Evolutionary conservation across 2,888 invertebrate species (phyloP).

Genomic region (Ormia ochracea): DNA sequence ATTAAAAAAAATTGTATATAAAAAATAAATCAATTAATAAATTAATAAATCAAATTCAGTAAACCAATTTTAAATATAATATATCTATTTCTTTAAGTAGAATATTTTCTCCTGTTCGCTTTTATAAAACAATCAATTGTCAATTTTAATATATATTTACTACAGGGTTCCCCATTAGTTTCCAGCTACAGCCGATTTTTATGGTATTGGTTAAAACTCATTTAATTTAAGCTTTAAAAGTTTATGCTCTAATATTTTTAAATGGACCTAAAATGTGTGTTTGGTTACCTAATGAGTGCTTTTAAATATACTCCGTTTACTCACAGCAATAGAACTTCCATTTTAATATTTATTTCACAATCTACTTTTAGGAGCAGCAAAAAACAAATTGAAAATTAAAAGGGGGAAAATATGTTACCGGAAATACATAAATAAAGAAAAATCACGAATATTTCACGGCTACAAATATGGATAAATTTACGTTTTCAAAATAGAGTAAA

Average conservation of each 20-base stretch:
- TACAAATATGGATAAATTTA: neutral
- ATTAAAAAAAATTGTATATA: too few relatives aligned
- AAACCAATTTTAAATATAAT: too few relatives aligned
- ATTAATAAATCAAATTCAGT: too few relatives aligned
- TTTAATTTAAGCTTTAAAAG: too few relatives aligned
- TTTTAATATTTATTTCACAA: neutral
- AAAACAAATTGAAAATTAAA: neutral
- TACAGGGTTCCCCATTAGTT: too few relatives aligned
- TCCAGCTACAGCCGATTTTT: too few relatives aligned
- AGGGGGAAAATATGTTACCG: neutral
- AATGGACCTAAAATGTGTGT: neutral
- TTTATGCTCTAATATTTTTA: neutral
- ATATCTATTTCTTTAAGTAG: too few relatives aligned
- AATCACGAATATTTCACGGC: neutral
- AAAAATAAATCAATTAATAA: too few relatives aligned
- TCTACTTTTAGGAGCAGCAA: neutral
- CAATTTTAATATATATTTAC: too few relatives aligned
- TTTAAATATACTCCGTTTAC: neutral
- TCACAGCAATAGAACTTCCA: neutral
- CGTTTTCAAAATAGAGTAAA: neutral
- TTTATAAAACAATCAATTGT: too few relatives aligned
- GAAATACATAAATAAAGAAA: neutral
- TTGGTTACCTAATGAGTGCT: neutral
- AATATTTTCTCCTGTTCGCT: too few relatives aligned
- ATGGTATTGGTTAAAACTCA: too few relatives aligned